Percentiles rank a stretch among this genome's conserved stretches.
phyloP scores from a whole-genome alignment of 2,797 vertebrate species.

The Acipenser oxyrinchus region DNA sequence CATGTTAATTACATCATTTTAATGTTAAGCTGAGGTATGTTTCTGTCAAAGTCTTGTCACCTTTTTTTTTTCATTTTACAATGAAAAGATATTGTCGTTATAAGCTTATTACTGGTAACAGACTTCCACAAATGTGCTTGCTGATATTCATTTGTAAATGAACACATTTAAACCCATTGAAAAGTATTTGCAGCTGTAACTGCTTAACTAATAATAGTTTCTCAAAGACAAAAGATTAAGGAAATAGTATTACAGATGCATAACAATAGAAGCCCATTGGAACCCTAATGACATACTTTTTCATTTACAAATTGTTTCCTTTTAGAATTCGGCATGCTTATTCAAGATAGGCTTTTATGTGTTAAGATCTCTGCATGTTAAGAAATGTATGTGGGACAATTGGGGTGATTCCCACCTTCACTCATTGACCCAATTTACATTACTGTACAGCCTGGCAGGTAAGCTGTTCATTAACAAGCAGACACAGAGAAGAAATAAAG shows the following conservation, averaged over 20 bases:
- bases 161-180: conserved; percentile 51
- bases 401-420: conserved; percentile 45
- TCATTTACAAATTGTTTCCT: conserved; percentile 75
- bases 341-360: conserved; percentile 23
- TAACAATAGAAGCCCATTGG: conserved; percentile 62
- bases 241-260: conserved; percentile 66
- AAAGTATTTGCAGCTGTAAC: conserved; percentile 40
- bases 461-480: conserved; percentile 79
- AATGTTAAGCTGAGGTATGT: background rate
- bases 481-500: conserved; percentile 40
- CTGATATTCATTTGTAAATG: conserved; percentile 70
- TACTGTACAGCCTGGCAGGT: conserved; percentile 58
- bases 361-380: conserved; percentile 35
- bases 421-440: conserved; percentile 45
- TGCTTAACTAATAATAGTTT: conserved; percentile 67
- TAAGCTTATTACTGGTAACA: conserved; percentile 72
- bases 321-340: conserved; percentile 60
- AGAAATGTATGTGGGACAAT: conserved; percentile 27
- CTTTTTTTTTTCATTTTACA: conserved; percentile 61
- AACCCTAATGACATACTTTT: conserved; percentile 68
- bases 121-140: conserved; percentile 65
- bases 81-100: conserved; percentile 64
- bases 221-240: conserved; percentile 75
- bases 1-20: conserved; percentile 39
- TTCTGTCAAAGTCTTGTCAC: conserved; percentile 35